Percentiles rank a stretch among this genome's conserved stretches.
Conservation (phyloP, 2,888 invertebrate species). For the Caenorhabditis auriculariae region DNA sequence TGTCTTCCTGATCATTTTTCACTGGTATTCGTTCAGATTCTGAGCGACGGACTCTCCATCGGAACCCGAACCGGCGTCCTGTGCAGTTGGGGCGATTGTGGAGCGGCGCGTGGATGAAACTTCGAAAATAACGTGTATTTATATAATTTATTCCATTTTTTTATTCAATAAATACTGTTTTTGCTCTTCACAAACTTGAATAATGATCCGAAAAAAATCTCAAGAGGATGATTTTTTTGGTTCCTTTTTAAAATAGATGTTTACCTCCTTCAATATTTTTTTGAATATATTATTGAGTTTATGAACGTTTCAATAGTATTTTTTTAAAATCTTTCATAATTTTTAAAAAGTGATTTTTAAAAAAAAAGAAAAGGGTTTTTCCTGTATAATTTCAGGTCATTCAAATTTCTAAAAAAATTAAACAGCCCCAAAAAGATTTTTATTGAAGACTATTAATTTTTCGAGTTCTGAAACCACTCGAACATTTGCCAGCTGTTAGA, state of each 20-base stretch:
- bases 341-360: background rate
- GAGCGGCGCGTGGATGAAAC: constrained; percentile 27
- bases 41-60: constrained; percentile 15
- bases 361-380: background rate
- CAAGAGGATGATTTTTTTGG: background rate
- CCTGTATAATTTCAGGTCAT: background rate
- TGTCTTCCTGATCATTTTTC: no score
- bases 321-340: background rate
- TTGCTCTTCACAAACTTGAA: no score
- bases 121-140: background rate
- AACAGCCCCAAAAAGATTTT: no score
- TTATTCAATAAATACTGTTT: background rate
- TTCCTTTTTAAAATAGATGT: background rate
- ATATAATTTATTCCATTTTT: background rate
- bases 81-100: constrained; percentile 44
- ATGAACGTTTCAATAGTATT: background rate
- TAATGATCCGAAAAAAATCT: background rate
- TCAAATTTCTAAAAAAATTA: background rate
- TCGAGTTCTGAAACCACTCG: no score
- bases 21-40: no score
- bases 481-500: no score
- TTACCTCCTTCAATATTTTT: background rate
- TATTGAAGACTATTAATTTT: no score
- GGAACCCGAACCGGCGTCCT: constrained; percentile 29
- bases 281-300: background rate